These are phyloP conservation scores for Ceramica pisi DNA, from an alignment of 2,888 invertebrate genomes.

Conservation along the genomic window DNA sequence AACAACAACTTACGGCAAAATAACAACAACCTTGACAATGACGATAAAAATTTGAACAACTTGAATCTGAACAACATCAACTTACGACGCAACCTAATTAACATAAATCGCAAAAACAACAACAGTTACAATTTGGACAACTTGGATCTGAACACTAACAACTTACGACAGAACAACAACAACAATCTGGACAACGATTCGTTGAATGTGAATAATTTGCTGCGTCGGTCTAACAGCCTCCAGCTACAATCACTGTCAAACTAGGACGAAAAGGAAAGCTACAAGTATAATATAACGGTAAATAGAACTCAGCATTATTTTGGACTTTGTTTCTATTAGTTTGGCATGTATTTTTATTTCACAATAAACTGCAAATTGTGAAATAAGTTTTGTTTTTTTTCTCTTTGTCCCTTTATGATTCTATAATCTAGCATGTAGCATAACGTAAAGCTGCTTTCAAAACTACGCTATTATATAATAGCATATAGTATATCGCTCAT, in stretches of 20 bases:
- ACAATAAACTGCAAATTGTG: slow-evolving; percentile 32
- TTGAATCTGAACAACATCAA: neutral
- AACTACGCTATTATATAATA: too few species aligned
- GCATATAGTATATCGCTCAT: too few species aligned
- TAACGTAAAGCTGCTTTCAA: too few species aligned
- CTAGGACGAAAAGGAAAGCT: neutral
- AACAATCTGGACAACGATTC: neutral
- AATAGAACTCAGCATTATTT: slow-evolving; percentile 19
- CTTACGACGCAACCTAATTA: too few species aligned
- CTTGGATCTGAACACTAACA: neutral
- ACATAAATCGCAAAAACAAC: neutral
- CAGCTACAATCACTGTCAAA: neutral
- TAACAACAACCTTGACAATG: neutral
- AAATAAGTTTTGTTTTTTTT: slow-evolving; percentile 4
- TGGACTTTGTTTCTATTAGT: slow-evolving; percentile 3
- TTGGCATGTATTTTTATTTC: slow-evolving; percentile 16
- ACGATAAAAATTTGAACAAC: neutral
- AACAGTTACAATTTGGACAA: neutral
- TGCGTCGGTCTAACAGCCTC: neutral
- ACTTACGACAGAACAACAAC: neutral
- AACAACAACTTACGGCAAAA: neutral
- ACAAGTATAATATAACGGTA: neutral
- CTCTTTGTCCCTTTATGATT: neutral
- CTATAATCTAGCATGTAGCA: too few species aligned
- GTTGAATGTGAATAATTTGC: neutral